Evolutionary conservation across 2,888 invertebrate species (phyloP).

Genomic region (Glyphotaelius pellucidus): DNA sequence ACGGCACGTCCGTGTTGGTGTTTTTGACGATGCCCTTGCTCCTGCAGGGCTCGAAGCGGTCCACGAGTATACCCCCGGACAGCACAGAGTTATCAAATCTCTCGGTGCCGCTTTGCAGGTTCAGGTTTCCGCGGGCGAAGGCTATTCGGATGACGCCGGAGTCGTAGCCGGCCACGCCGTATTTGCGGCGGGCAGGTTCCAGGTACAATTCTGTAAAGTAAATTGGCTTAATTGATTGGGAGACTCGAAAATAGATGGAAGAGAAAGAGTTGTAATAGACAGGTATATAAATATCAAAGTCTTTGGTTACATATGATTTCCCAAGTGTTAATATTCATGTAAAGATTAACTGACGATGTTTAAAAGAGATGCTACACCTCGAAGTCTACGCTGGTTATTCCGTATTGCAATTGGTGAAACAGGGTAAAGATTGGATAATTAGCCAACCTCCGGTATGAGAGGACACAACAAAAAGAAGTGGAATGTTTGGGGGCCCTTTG

Average conservation of each 20-base stretch:
- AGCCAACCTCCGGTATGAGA: no score
- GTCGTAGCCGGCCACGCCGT: constrained; percentile 77
- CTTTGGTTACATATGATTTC: no score
- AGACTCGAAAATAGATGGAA: background rate
- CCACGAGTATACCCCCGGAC: constrained; percentile 76
- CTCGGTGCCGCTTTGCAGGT: constrained; percentile 70
- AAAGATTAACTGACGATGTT: no score
- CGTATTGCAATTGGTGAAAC: no score
- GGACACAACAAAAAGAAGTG: no score
- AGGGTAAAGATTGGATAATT: no score
- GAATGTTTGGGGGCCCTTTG: no score
- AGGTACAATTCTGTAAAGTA: constrained; percentile 73
- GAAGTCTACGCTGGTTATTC: no score
- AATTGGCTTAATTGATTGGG: background rate
- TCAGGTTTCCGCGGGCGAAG: constrained; percentile 81
- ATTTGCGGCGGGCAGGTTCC: constrained; percentile 80
- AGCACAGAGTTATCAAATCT: constrained; percentile 71
- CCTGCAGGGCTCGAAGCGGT: constrained; percentile 70
- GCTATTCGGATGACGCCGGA: constrained; percentile 87
- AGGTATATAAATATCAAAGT: no score
- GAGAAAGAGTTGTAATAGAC: background rate
- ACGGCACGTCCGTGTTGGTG: constrained; percentile 68
- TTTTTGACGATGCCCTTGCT: constrained; percentile 69
- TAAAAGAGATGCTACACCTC: no score
- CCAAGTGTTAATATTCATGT: no score